A percentile compares a stretch with the other conserved stretches of the same genome.
phyloP scores from a whole-genome alignment of 2,113 vertebrate species.

The Tricholaema leucomelas region DNA sequence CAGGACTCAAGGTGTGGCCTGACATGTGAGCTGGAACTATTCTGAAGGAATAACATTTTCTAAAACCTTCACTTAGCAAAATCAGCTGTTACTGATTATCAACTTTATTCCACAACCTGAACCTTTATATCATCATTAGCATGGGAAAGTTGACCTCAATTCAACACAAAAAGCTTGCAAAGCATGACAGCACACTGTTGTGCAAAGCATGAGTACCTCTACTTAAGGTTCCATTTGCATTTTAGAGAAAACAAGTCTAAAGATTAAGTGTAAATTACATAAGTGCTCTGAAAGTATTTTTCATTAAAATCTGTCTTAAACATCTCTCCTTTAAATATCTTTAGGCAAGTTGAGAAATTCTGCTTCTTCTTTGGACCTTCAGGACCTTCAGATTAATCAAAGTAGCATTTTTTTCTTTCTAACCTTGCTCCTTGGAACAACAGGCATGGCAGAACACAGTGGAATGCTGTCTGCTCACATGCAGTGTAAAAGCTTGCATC shows the following conservation, averaged over 20 bases:
- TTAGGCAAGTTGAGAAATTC: not conserved
- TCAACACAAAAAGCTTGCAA: not conserved
- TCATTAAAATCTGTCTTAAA: not conserved
- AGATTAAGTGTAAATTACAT: not conserved
- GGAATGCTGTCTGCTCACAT: not conserved
- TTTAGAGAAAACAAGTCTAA: not conserved
- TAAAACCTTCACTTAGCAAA: not conserved
- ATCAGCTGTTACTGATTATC: not conserved
- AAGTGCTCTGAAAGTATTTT: not conserved
- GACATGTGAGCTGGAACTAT: not conserved
- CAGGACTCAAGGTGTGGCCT: too few species aligned
- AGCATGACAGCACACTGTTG: not conserved
- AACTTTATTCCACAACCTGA: not conserved
- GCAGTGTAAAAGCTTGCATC: not conserved
- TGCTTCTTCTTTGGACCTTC: not conserved
- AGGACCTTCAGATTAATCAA: not conserved
- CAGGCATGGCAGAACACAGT: not conserved
- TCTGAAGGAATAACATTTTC: not conserved
- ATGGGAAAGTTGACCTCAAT: not conserved
- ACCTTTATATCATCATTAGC: not conserved
- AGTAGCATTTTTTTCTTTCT: not conserved
- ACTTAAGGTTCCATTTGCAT: not conserved
- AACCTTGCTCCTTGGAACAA: not conserved
- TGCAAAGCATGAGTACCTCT: not conserved
- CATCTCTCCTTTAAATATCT: not conserved